Conservation (phyloP, 2,888 invertebrate genomes). For the Netelia inedita region DNA sequence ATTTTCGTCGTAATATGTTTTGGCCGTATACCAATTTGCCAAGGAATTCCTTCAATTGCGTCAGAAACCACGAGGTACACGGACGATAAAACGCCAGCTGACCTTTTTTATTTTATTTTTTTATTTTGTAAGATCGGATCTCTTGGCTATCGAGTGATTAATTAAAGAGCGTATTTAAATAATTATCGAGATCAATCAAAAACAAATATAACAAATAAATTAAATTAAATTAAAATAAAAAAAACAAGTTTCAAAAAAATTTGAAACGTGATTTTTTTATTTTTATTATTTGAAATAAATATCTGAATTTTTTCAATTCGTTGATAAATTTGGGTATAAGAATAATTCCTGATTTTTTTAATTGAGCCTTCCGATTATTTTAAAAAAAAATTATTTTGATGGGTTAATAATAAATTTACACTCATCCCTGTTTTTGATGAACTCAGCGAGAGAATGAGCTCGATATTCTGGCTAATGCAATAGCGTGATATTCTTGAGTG, state of each 20-base stretch:
- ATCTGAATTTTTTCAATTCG: too few relatives aligned
- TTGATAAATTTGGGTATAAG: too few relatives aligned
- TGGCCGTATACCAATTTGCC: constrained; percentile 74
- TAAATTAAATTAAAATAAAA: background rate
- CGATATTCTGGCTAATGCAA: constrained; percentile 6
- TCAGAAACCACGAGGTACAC: constrained; percentile 71
- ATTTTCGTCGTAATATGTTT: constrained; percentile 73
- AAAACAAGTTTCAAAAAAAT: background rate
- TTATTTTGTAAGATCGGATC: background rate
- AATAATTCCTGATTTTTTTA: too few relatives aligned
- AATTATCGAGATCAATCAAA: background rate
- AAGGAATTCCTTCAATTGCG: constrained; percentile 74
- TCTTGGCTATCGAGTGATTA: background rate
- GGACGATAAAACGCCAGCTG: constrained; percentile 38
- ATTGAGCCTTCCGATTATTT: too few relatives aligned
- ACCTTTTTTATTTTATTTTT: constrained; percentile 11
- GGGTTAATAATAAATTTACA: too few relatives aligned
- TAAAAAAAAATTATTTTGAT: too few relatives aligned
- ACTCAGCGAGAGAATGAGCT: background rate
- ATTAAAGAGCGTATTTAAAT: constrained; percentile 35
- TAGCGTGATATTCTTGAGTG: constrained; percentile 6
- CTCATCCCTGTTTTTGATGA: background rate
- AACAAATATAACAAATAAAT: background rate
- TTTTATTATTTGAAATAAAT: too few relatives aligned
- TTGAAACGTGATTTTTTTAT: background rate